phyloP scores from a whole-genome alignment of 2,113 vertebrate genomes.

The Pithys albifrons region DNA sequence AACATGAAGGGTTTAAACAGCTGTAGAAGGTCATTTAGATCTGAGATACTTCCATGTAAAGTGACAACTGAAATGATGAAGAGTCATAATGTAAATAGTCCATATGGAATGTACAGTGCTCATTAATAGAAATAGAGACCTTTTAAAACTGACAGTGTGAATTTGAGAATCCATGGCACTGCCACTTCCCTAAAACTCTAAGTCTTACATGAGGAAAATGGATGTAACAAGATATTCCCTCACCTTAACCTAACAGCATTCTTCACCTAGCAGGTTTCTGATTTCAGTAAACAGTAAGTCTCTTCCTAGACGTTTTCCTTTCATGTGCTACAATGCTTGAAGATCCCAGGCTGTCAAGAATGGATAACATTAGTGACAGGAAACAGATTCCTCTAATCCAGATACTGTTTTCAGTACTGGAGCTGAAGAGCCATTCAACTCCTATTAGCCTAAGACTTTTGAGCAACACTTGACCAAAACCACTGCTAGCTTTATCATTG shows the following conservation, averaged over 20 bases:
- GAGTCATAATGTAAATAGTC: background rate
- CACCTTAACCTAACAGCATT: background rate
- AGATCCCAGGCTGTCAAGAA: background rate
- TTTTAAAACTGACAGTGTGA: background rate
- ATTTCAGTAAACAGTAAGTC: background rate
- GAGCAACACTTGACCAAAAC: background rate
- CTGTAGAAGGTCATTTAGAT: background rate
- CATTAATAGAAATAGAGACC: background rate
- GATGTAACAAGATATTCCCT: background rate
- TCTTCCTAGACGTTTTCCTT: background rate
- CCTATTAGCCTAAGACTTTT: background rate
- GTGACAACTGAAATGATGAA: background rate
- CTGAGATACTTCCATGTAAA: background rate
- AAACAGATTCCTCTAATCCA: background rate
- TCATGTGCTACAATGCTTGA: background rate
- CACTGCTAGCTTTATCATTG: background rate
- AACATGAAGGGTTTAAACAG: background rate
- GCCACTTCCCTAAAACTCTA: background rate
- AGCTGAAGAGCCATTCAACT: background rate
- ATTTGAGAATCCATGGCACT: background rate
- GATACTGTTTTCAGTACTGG: background rate
- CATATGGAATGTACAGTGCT: background rate
- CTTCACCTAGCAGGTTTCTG: background rate
- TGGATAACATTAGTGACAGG: background rate
- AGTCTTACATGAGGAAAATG: background rate